Conservation (phyloP, 2,113 vertebrate genomes). For the Mionectes macconnelli region DNA sequence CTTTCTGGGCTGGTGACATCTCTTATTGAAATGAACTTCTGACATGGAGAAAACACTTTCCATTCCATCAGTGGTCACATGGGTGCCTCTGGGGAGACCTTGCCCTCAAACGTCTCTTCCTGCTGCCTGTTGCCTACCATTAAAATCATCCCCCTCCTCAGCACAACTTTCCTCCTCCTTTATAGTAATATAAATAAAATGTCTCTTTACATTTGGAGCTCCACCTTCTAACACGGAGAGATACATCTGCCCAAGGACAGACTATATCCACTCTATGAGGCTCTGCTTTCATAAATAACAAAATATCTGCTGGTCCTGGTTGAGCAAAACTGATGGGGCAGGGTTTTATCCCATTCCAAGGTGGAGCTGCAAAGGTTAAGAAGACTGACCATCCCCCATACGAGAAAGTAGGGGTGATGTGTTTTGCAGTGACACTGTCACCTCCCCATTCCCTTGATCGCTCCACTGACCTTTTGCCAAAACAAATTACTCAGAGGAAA, state of each 20-base stretch:
- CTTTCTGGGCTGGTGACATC: not conserved
- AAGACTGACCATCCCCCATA: not conserved
- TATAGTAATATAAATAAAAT: not conserved
- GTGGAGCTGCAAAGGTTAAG: not conserved
- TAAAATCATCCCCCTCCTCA: not conserved
- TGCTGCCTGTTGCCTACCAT: not conserved
- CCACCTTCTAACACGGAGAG: not conserved
- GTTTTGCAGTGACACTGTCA: not conserved
- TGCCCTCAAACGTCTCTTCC: not conserved
- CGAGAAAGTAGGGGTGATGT: not conserved
- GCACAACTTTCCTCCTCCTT: not conserved
- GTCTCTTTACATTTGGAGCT: not conserved
- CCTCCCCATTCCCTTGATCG: not conserved
- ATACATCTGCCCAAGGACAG: not conserved
- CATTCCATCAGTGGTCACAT: not conserved
- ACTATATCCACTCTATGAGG: not conserved
- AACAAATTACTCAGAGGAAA: not conserved
- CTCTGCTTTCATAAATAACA: not conserved
- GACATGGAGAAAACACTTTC: not conserved
- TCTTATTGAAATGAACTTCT: not conserved
- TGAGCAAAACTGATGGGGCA: not conserved
- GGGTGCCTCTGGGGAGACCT: not conserved
- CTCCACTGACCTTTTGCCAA: not conserved
- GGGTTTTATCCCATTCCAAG: not conserved
- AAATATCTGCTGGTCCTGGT: not conserved